A percentile compares a stretch with the other conserved stretches of the same genome.
These are phyloP conservation scores for Drosophila mayri DNA, from an alignment of 1,140 invertebrate genomes.

Conservation along the genomic window DNA sequence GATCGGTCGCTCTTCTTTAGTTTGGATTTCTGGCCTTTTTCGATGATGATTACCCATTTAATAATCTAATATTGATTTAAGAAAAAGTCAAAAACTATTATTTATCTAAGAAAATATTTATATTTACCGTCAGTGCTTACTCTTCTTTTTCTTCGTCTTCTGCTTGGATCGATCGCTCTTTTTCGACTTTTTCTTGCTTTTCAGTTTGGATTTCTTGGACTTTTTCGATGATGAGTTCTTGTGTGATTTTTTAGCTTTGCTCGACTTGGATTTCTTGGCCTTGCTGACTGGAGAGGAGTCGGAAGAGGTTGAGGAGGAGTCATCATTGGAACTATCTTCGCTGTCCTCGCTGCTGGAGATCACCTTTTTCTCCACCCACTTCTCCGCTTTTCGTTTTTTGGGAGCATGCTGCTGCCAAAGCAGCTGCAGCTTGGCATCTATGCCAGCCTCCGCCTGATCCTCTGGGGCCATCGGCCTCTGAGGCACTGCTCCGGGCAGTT, in stretches of 20 bases:
- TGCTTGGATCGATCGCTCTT: conserved; percentile 67
- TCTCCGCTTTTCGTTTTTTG: conserved; percentile 52
- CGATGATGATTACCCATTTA: conserved; percentile 18
- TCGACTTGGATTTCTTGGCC: conserved; percentile 42
- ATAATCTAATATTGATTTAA: conserved; percentile 15
- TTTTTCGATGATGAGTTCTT: conserved; percentile 63
- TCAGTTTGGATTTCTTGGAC: conserved; percentile 61
- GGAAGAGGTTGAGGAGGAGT: conserved; percentile 25
- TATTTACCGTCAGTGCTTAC: conserved; percentile 46
- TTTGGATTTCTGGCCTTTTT: background rate
- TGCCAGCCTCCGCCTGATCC: conserved; percentile 30
- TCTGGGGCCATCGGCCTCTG: background rate
- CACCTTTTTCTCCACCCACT: conserved; percentile 66
- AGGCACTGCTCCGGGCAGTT: conserved; percentile 27
- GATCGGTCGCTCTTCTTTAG: conserved; percentile 15
- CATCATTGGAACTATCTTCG: conserved; percentile 39
- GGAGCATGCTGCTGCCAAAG: conserved; percentile 63
- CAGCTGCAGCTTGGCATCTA: conserved; percentile 67
- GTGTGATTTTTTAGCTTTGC: conserved; percentile 63
- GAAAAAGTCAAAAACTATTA: conserved; percentile 1
- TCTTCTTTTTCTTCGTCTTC: conserved; percentile 70
- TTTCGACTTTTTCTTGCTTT: conserved; percentile 74
- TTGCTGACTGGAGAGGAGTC: conserved; percentile 6
- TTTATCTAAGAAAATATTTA: conserved; percentile 10
- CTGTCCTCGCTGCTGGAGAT: conserved; percentile 55